phyloP scores from a whole-genome alignment of 2,113 vertebrate genomes.

The Amphiprion ocellaris region DNA sequence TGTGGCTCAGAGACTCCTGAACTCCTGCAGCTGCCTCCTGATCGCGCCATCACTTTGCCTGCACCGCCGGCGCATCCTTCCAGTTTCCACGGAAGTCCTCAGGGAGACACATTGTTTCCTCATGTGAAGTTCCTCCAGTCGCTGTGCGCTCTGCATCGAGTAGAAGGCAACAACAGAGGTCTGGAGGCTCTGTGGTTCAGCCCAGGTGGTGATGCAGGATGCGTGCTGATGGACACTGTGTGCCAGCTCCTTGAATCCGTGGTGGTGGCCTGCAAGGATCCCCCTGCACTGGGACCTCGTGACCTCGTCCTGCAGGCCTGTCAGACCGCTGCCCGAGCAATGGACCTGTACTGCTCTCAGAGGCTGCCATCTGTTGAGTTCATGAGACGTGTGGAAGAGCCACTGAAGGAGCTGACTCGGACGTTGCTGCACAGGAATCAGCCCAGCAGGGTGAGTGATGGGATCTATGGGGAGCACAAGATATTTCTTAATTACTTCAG shows the following conservation, averaged over 20 bases:
- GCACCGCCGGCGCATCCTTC: background rate
- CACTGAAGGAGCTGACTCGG: constrained; percentile 84
- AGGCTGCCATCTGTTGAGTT: constrained; percentile 80
- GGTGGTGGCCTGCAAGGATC: constrained; percentile 80
- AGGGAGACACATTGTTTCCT: constrained; percentile 59
- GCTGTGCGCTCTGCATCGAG: constrained; percentile 85
- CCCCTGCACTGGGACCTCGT: constrained; percentile 64
- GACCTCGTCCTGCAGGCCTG: constrained; percentile 82
- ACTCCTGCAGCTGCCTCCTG: background rate
- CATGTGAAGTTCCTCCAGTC: constrained; percentile 88
- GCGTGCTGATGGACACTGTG: constrained; percentile 84
- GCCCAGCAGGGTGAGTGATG: constrained; percentile 86
- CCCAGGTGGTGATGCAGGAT: constrained; percentile 70
- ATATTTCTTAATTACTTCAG: background rate
- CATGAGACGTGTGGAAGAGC: constrained; percentile 84
- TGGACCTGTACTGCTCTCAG: constrained; percentile 79
- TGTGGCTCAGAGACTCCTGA: constrained; percentile 68
- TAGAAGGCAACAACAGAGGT: constrained; percentile 65
- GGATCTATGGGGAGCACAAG: background rate
- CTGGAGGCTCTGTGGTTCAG: constrained; percentile 69
- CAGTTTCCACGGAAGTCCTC: background rate
- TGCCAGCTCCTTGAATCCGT: constrained; percentile 86
- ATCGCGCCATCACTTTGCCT: background rate
- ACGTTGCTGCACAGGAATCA: constrained; percentile 81
- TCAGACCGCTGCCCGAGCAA: constrained; percentile 72